These are phyloP conservation scores for Micrastur ruficollis DNA, from an alignment of 2,797 vertebrate species.

Conservation along the genomic window DNA sequence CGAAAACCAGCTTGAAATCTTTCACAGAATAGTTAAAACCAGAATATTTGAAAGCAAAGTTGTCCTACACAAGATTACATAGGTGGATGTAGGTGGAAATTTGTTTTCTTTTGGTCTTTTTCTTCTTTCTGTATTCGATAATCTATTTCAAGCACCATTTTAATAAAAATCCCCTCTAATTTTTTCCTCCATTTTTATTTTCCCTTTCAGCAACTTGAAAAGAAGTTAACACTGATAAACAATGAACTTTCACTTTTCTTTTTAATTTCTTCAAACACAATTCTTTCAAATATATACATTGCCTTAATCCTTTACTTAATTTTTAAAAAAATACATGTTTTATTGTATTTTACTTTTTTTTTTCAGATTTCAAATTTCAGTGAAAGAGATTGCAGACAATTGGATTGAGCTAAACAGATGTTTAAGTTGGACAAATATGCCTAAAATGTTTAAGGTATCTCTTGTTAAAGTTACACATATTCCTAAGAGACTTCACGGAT, in stretches of 20 bases:
- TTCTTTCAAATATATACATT: background rate
- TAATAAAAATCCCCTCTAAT: background rate
- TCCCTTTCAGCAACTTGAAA: background rate
- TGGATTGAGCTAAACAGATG: background rate
- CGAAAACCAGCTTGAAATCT: background rate
- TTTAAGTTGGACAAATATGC: background rate
- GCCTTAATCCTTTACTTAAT: background rate
- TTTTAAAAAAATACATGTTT: background rate
- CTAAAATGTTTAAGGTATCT: background rate
- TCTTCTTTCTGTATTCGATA: background rate
- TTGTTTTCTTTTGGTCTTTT: background rate
- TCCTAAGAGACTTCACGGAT: background rate
- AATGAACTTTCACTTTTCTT: background rate
- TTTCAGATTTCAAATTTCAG: background rate
- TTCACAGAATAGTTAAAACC: background rate
- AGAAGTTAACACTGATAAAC: background rate
- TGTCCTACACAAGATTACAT: background rate
- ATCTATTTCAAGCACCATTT: background rate
- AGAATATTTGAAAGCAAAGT: background rate
- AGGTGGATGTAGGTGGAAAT: background rate
- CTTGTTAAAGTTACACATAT: background rate
- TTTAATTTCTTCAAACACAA: background rate
- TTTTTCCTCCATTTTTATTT: background rate
- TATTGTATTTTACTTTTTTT: background rate
- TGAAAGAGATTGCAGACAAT: background rate